Base-by-base conservation (phyloP, 2,888 invertebrate genomes). In the Vannuccia rotundouncinata region DNA sequence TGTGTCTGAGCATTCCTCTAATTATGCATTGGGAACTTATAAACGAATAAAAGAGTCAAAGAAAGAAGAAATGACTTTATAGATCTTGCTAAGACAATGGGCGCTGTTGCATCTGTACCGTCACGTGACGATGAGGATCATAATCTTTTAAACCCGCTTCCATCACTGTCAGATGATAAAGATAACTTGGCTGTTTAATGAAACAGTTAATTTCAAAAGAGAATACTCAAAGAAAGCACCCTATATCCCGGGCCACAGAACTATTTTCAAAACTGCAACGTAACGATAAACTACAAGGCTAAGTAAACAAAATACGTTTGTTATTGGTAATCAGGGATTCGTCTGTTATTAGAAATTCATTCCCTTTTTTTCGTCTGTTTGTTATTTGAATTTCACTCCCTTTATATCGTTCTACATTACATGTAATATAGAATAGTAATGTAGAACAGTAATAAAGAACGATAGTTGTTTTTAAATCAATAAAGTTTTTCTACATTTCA, bases 41-140 rank as follows among this genome's bases (percentile, higher is more conserved):
- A 75, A 75, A 29, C 29, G 29, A 27, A 75, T 75, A 13, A 31
- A 75, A 31, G 75, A 75, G 25, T 75, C 75, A 75, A 75, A 75
- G 75, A 75, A 27, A 75, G 75, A 75, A 75, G 22, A 29, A 31
- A 29, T 73, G 74, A 73, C 74, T 45, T 5, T 5, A 45, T 45
- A 45, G 45, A 45, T 45, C 45, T 45, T 17, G 45, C 45, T 45
- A 45, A 45, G 45, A 17, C 45, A 10, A 5, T 45, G 45, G 45
- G 45, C 45, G 45, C 45, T 45, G 45, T 45, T 45, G 45, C 45
- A 45, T 45, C 45, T 45, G 45, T 45, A 5, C 45, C 45, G 45
- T 45, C 17, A 45, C 17, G 45, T 45, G 45, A 45, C 45, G 45
- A 45, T 45, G 45, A 45, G 45, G 45, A 45, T 45, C 45, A 45